Conservation (phyloP, 2,113 vertebrate genomes). For the Sinocyclocheilus rhinocerous region DNA sequence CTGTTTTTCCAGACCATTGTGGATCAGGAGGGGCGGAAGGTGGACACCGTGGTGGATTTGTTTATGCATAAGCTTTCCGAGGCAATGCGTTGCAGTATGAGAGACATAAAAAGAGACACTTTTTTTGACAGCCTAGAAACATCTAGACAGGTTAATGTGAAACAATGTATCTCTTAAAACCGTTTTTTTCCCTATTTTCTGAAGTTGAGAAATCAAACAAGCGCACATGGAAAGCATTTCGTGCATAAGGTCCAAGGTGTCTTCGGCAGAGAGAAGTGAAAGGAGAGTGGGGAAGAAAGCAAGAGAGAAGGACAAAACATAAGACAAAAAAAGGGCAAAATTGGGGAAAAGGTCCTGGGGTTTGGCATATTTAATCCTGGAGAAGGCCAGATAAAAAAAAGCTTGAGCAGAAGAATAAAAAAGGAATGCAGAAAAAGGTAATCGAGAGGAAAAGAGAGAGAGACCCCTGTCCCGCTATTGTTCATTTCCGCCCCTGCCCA, state of each 20-base stretch:
- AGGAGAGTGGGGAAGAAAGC: not conserved
- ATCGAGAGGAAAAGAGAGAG: constrained; percentile 55
- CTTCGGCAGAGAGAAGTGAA: constrained; percentile 40
- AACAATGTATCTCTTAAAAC: constrained; percentile 62
- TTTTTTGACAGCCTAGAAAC: constrained; percentile 63
- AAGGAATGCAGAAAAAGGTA: constrained; percentile 26
- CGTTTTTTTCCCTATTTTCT: constrained; percentile 60
- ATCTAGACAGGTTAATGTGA: constrained; percentile 61
- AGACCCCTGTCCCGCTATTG: constrained; percentile 66
- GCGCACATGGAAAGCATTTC: constrained; percentile 71
- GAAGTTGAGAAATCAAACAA: constrained; percentile 59
- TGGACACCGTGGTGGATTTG: constrained; percentile 64
- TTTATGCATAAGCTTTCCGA: constrained; percentile 73
- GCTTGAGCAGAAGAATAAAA: constrained; percentile 1
- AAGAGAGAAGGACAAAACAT: not conserved
- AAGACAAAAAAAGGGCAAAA: constrained; percentile 12
- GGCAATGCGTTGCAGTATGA: constrained; percentile 68
- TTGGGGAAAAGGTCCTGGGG: not conserved
- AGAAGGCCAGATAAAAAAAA: constrained; percentile 19
- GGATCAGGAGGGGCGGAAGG: constrained; percentile 61
- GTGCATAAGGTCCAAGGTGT: constrained; percentile 74
- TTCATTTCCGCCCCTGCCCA: constrained; percentile 58
- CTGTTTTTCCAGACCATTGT: constrained; percentile 56
- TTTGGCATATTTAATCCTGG: constrained; percentile 28
- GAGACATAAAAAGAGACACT: constrained; percentile 63